Evolutionary conservation across 1,140 invertebrate genomes (phyloP).

Genomic region (Littorina saxatilis): DNA sequence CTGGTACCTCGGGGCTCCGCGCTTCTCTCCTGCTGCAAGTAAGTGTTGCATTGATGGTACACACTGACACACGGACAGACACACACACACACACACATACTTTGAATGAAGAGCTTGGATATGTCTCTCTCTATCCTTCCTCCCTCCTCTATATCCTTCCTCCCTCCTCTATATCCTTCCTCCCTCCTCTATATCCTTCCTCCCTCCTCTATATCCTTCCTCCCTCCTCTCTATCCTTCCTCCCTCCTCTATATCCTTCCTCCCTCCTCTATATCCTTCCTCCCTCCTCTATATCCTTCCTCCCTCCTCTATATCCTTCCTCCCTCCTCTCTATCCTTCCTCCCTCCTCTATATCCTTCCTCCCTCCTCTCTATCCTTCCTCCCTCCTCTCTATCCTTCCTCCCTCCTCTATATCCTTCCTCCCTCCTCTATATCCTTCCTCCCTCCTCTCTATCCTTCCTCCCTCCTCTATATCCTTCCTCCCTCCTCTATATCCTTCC

Average conservation of each 20-base stretch:
- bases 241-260: neutral
- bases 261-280: neutral
- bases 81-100: too few relatives aligned
- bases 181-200: too few relatives aligned
- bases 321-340: neutral
- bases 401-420: neutral
- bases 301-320: neutral
- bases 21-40: conserved; percentile 3
- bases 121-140: neutral
- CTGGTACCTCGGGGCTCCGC: conserved; percentile 16
- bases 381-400: neutral
- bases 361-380: neutral
- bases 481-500: neutral
- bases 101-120: too few relatives aligned
- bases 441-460: neutral
- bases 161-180: neutral
- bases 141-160: neutral
- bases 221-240: neutral
- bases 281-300: neutral
- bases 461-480: neutral
- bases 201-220: neutral
- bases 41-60: neutral
- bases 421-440: neutral
- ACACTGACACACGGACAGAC: too few relatives aligned
- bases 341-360: neutral